These are phyloP conservation scores for Polypterus bichir DNA, from an alignment of 2,113 vertebrate species.

Conservation along the genomic window DNA sequence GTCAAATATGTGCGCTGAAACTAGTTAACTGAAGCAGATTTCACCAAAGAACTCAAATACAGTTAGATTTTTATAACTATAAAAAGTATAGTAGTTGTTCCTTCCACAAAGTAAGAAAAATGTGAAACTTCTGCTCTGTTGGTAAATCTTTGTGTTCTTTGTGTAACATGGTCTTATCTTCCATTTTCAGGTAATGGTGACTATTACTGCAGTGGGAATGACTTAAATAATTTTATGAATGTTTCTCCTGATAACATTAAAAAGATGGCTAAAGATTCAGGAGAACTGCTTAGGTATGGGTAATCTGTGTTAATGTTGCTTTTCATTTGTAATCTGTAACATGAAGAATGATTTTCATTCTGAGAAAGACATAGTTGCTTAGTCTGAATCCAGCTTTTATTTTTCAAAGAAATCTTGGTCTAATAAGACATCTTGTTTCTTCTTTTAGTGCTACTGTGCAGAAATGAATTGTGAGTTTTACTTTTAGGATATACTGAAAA, in stretches of 20 bases:
- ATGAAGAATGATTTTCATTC: not conserved
- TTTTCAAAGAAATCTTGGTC: not conserved
- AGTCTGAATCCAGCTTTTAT: not conserved
- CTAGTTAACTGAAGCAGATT: too few species aligned
- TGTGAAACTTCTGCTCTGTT: too few species aligned
- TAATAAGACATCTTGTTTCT: not conserved
- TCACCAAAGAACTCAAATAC: too few species aligned
- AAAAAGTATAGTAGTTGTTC: too few species aligned
- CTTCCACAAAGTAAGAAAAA: too few species aligned
- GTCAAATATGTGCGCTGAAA: too few species aligned
- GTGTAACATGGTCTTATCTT: not conserved
- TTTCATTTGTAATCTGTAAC: not conserved
- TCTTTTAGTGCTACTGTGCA: not conserved
- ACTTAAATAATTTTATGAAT: constrained; percentile 64
- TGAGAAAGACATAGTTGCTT: not conserved
- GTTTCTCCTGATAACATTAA: constrained; percentile 31
- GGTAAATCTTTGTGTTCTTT: not conserved
- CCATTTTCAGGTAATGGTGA: constrained; percentile 67
- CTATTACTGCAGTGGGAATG: constrained; percentile 85
- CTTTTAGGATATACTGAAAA: too few species aligned
- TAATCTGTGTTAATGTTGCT: not conserved
- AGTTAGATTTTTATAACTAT: too few species aligned
- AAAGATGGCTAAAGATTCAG: constrained; percentile 35
- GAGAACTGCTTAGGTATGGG: constrained; percentile 53
- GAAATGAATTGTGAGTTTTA: too few species aligned